These are phyloP conservation scores for Dreissena rostriformis DNA, from an alignment of 1,140 invertebrate genomes.

Conservation along the genomic window DNA sequence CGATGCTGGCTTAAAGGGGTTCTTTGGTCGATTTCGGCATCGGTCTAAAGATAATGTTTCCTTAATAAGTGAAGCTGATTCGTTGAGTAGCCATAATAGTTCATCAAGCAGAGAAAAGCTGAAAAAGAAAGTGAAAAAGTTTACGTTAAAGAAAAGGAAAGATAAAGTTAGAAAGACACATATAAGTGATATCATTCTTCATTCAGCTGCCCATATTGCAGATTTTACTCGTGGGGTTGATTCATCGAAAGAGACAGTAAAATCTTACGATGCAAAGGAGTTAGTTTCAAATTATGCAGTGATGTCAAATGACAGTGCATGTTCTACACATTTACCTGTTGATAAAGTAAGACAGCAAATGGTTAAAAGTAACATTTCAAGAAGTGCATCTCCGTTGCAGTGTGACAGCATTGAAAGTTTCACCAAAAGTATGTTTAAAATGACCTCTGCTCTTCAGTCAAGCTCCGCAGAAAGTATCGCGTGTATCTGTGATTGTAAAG, in stretches of 20 bases:
- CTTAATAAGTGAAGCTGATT: not conserved
- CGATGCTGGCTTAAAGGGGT: slow-evolving; percentile 33
- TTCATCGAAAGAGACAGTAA: no score
- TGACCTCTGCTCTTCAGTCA: slow-evolving; percentile 42
- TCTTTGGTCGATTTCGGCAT: slow-evolving; percentile 32
- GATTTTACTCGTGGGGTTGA: no score
- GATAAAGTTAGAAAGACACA: slow-evolving; percentile 1
- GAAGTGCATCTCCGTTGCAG: not conserved
- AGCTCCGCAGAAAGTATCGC: slow-evolving; percentile 53
- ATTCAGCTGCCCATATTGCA: not conserved
- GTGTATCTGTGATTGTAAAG: slow-evolving; percentile 56
- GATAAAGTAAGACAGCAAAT: slow-evolving; percentile 13
- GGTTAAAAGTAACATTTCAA: slow-evolving; percentile 13
- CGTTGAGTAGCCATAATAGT: not conserved
- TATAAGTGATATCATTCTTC: slow-evolving; percentile 3
- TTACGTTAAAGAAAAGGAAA: slow-evolving; percentile 16
- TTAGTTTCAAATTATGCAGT: no score
- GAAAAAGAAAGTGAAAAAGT: slow-evolving; percentile 16
- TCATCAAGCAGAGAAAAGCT: no score
- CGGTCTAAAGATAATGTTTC: slow-evolving; percentile 3
- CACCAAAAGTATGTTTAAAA: slow-evolving; percentile 40
- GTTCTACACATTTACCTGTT: slow-evolving; percentile 12
- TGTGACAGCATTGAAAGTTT: slow-evolving; percentile 11
- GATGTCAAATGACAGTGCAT: not conserved
- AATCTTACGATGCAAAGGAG: no score